A percentile compares a stretch with the other conserved stretches of the same genome.
These are phyloP conservation scores for Limnephilus lunatus DNA, from an alignment of 2,888 invertebrate species.

Conservation along the genomic window DNA sequence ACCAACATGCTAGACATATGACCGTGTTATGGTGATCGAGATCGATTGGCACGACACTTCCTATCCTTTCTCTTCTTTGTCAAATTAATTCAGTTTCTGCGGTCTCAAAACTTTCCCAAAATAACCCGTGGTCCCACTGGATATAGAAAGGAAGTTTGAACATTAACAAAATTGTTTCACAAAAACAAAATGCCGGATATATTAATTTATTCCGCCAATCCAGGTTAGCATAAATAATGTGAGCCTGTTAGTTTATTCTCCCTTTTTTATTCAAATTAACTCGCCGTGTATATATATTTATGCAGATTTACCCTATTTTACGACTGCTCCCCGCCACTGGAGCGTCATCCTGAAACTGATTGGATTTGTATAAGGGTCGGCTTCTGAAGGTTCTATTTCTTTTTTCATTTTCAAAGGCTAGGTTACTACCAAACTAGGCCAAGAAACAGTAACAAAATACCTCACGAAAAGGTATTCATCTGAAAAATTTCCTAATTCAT, in stretches of 20 bases:
- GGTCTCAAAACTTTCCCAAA: neutral
- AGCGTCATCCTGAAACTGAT: constrained; percentile 46
- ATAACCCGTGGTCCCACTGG: neutral
- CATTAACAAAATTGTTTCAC: neutral
- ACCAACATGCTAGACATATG: no score
- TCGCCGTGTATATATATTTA: constrained; percentile 18
- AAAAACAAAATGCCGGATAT: neutral
- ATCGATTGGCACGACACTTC: neutral
- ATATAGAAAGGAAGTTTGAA: neutral
- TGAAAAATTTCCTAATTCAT: neutral
- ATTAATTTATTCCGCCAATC: neutral
- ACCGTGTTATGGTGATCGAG: no score
- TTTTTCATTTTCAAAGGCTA: constrained; percentile 12
- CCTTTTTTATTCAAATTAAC: constrained; percentile 34
- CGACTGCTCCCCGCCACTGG: constrained; percentile 31
- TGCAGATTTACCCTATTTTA: constrained; percentile 39
- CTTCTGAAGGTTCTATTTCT: constrained; percentile 30
- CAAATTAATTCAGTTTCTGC: neutral
- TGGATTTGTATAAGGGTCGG: constrained; percentile 47
- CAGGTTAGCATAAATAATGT: neutral
- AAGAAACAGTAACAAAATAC: neutral
- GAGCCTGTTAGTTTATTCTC: constrained; percentile 3
- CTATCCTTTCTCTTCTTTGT: neutral
- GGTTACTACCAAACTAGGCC: neutral
- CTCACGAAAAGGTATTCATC: constrained; percentile 1